These are phyloP conservation scores for Nesospiza acunhae DNA, from an alignment of 2,113 vertebrate genomes.

Conservation along the genomic window DNA sequence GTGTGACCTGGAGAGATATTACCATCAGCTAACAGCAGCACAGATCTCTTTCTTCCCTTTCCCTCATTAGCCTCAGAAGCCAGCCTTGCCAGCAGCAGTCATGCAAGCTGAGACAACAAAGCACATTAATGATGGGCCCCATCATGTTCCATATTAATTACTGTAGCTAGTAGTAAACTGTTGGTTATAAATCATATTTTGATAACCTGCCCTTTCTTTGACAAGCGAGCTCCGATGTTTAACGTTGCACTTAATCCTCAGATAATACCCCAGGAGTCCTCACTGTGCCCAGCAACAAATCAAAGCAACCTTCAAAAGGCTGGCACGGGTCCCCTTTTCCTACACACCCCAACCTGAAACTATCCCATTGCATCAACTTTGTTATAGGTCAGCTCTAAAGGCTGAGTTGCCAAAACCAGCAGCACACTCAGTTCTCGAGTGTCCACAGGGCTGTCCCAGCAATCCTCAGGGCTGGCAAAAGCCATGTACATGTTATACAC, in stretches of 20 bases:
- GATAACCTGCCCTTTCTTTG: conserved; percentile 55
- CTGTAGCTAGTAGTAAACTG: conserved; percentile 46
- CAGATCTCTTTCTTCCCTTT: conserved; percentile 36
- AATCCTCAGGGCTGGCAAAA: background rate
- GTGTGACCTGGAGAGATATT: conserved; percentile 41
- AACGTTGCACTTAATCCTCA: conserved; percentile 56
- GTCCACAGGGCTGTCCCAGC: background rate
- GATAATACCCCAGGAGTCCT: conserved; percentile 32
- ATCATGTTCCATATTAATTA: conserved; percentile 54
- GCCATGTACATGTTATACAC: background rate
- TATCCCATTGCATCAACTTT: background rate
- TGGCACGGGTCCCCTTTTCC: background rate
- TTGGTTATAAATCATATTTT: conserved; percentile 57
- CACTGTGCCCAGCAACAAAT: conserved; percentile 22
- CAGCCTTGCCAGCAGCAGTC: conserved; percentile 54
- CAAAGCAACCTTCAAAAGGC: conserved; percentile 45
- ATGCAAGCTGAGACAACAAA: conserved; percentile 47
- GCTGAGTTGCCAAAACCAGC: background rate
- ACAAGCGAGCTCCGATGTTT: conserved; percentile 43
- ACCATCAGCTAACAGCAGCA: conserved; percentile 26
- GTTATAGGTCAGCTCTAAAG: background rate
- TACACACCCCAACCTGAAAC: background rate
- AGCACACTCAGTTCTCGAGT: background rate
- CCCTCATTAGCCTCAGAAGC: conserved; percentile 59
- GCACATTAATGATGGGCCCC: conserved; percentile 47